These are phyloP conservation scores for Characodon lateralis DNA, from an alignment of 2,797 vertebrate species.

Conservation along the genomic window DNA sequence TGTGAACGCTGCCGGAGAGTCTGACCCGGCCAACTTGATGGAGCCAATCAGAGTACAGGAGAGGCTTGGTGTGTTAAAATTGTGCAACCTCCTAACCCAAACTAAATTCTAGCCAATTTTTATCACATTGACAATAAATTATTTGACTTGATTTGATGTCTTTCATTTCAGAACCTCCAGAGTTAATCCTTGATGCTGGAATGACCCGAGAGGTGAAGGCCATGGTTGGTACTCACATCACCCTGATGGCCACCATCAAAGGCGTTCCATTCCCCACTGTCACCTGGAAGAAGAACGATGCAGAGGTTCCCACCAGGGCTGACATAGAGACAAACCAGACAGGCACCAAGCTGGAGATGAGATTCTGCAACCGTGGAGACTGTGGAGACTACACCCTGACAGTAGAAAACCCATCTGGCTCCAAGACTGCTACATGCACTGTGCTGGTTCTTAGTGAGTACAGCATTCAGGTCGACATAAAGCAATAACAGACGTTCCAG, in stretches of 20 bases:
- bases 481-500: neutral
- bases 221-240: slow-evolving; percentile 90
- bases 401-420: slow-evolving; percentile 93
- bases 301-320: slow-evolving; percentile 90
- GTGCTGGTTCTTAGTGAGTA: slow-evolving; percentile 90
- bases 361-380: slow-evolving; percentile 90
- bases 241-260: slow-evolving; percentile 91
- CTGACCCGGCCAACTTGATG: slow-evolving; percentile 87
- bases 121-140: neutral
- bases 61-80: slow-evolving; percentile 87
- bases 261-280: slow-evolving; percentile 95
- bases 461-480: neutral
- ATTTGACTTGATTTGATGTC: neutral
- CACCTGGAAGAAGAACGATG: slow-evolving; percentile 94
- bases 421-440: slow-evolving; percentile 93
- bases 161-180: slow-evolving; percentile 88
- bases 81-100: neutral
- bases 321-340: slow-evolving; percentile 89
- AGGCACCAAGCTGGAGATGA: slow-evolving; percentile 94
- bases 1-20: slow-evolving; percentile 94
- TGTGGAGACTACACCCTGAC: slow-evolving; percentile 93
- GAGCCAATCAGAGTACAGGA: slow-evolving; percentile 92
- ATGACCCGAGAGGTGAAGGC: slow-evolving; percentile 95
- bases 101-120: neutral
- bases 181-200: slow-evolving; percentile 91